Base-by-base conservation (phyloP, 2,888 invertebrate species). In the Xylophagus ater region DNA sequence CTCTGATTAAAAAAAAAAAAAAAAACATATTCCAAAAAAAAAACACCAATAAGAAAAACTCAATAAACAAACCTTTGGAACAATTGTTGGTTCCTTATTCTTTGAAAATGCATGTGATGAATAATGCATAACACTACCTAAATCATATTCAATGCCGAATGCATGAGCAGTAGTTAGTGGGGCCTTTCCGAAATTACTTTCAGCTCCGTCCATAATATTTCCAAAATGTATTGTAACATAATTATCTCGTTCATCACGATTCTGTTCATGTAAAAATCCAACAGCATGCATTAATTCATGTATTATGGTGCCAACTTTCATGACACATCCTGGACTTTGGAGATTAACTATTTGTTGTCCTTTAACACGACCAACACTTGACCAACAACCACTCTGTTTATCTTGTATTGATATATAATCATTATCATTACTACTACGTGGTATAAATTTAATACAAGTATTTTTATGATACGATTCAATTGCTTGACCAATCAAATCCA, bases 241-340 rank as follows among this genome's bases (percentile, higher is more conserved):
- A 42, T 74, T 68, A 52, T 83, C 81, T 4, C 82, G 61, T 51
- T 82, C 82, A 2, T 69, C 72, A 2, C 82, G 70, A 51, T 78
- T 82, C 57, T 84, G 84, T 51, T 84, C 83, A 54, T 84, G 84
- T 54, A 78, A 65, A 58, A 83, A 83, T 1, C 83, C 83, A 7
- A 76, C 52, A 0, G 76, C 78, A 53, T 84, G 84, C 63, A 82
- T 73, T 37, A 83, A 58, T 56, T 84, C 84, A 53, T 84, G 84
- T 19, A 81, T 62, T 0, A 77, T 69, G 0, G 82, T 83, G 7
- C 83, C 82, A 44, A 77, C 73, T 59, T 74, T 75, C 10, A 79
- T 67, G 39, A 75, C 72, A 29, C 50, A 50, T 25, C 55, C 80
- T 76, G n/a, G 68, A 20, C 37, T 45, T 30, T 48, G 48, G 2